Conservation (phyloP, 2,888 invertebrate species). For the Zele albiditarsus region DNA sequence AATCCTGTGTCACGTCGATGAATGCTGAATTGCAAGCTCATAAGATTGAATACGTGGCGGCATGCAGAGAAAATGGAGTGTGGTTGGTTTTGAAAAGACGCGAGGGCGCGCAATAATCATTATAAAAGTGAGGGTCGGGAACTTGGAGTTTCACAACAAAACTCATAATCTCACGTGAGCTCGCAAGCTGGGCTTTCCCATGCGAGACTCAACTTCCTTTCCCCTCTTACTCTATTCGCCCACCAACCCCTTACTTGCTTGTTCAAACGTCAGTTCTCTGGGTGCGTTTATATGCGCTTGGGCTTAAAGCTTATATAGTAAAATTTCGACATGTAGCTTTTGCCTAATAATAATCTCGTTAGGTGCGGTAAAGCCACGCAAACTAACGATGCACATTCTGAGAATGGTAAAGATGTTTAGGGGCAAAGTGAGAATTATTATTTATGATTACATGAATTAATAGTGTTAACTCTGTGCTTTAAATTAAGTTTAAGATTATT, state of each 20-base stretch:
- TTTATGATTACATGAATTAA: constrained; percentile 7
- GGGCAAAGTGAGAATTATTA: not conserved
- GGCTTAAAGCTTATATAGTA: constrained; percentile 55
- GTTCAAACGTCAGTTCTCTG: constrained; percentile 41
- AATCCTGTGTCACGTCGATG: constrained; percentile 8
- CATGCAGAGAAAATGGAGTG: not conserved
- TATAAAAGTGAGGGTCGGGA: constrained; percentile 62
- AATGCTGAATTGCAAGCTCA: constrained; percentile 18
- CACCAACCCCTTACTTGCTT: constrained; percentile 29
- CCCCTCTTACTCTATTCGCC: constrained; percentile 25
- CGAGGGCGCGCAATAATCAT: constrained; percentile 61
- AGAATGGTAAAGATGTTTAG: not conserved
- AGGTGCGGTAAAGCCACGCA: constrained; percentile 48
- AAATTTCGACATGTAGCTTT: constrained; percentile 61
- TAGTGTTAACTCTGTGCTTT: not conserved
- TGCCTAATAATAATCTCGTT: constrained; percentile 63
- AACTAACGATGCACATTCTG: constrained; percentile 38
- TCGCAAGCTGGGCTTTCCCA: constrained; percentile 70
- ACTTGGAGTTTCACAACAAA: constrained; percentile 67
- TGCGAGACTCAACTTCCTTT: constrained; percentile 52
- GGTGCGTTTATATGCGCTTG: constrained; percentile 51
- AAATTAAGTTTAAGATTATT: not conserved
- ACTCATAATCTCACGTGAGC: constrained; percentile 70
- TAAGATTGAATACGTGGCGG: constrained; percentile 4
- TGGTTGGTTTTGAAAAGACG: constrained; percentile 30